These are phyloP conservation scores for Diorhabda elongata DNA, from an alignment of 1,140 invertebrate species.

Conservation along the genomic window DNA sequence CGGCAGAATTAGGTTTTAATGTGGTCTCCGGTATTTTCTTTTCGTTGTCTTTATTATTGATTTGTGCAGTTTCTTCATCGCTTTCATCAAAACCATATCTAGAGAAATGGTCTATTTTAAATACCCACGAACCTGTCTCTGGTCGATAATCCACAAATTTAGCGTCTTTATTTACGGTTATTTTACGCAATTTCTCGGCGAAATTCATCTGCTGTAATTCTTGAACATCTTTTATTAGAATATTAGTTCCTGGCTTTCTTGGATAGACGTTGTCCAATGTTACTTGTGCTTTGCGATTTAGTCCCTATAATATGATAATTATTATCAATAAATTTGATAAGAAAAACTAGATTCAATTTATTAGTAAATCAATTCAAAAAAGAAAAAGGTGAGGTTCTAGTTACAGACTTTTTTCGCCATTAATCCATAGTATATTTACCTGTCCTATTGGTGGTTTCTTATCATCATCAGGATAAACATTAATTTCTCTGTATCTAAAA, in stretches of 20 bases:
- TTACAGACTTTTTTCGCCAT: too few species aligned
- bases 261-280: conserved; percentile 95
- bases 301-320: conserved; percentile 49
- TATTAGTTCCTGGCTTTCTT: conserved; percentile 74
- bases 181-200: conserved; percentile 76
- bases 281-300: conserved; percentile 89
- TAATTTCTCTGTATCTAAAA: conserved; percentile 72
- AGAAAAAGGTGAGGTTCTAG: neutral
- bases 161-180: conserved; percentile 81
- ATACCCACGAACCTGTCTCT: conserved; percentile 94
- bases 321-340: neutral
- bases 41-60: conserved; percentile 21
- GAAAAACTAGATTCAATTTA: neutral
- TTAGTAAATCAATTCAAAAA: neutral
- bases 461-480: conserved; percentile 67
- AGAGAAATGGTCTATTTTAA: conserved; percentile 88
- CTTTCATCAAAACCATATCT: conserved; percentile 92
- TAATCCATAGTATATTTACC: conserved; percentile 2
- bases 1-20: neutral
- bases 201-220: conserved; percentile 80
- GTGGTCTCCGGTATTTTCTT: conserved; percentile 17
- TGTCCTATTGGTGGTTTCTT: conserved; percentile 73
- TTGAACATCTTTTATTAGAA: conserved; percentile 76
- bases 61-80: conserved; percentile 69
- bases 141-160: conserved; percentile 93